These are phyloP conservation scores for Catagonus wagneri DNA, from an alignment of 2,113 vertebrate species.

Conservation along the genomic window DNA sequence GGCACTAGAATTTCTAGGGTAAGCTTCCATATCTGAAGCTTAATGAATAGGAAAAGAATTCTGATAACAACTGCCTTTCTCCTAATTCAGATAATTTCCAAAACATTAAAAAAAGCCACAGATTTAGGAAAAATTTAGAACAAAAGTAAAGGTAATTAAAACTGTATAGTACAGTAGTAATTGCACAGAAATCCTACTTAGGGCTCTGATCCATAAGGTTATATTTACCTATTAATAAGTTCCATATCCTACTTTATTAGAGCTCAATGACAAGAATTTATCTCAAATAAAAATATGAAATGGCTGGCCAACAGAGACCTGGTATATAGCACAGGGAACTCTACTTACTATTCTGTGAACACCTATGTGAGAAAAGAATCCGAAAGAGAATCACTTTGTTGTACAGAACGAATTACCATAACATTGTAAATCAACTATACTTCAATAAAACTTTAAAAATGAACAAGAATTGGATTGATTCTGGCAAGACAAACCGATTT, in stretches of 20 bases:
- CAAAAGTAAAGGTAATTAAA: background rate
- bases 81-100: background rate
- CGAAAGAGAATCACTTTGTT: no score
- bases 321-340: no score
- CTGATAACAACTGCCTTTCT: background rate
- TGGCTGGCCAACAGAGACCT: no score
- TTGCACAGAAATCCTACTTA: background rate
- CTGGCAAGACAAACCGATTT: slow-evolving; percentile 17
- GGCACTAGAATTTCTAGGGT: background rate
- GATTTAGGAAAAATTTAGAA: background rate
- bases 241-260: background rate
- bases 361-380: no score
- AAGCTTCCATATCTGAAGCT: background rate
- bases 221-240: background rate
- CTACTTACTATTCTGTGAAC: no score
- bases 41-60: background rate
- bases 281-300: background rate
- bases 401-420: no score
- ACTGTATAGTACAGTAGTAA: background rate
- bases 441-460: no score
- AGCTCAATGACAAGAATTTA: background rate
- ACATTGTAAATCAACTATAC: no score
- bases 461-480: background rate
- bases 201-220: background rate
- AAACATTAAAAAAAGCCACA: background rate